A percentile compares a stretch with the other conserved stretches of the same genome.
Evolutionary conservation across 2,888 invertebrate genomes (phyloP).

Genomic region (Apoda limacodes): DNA sequence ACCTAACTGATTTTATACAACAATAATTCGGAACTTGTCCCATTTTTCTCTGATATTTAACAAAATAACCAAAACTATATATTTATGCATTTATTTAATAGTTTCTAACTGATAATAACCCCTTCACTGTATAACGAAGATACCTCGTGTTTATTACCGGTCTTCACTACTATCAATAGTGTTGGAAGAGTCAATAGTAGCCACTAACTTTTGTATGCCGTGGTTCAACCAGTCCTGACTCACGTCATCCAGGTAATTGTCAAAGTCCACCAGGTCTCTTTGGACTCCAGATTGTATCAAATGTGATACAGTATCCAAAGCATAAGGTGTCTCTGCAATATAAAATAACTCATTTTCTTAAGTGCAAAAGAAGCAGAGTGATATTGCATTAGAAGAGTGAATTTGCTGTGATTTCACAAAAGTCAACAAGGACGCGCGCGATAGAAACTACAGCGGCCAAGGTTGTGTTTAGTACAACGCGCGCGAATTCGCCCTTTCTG

Average conservation of each 20-base stretch:
- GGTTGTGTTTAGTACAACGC: too few relatives aligned
- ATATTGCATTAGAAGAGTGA: too few relatives aligned
- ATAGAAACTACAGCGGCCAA: too few relatives aligned
- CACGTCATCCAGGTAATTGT: conserved; percentile 95
- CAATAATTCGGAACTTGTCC: too few relatives aligned
- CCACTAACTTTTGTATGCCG: conserved; percentile 51
- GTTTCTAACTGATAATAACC: background rate
- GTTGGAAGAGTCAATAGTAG: conserved; percentile 39
- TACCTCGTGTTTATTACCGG: conserved; percentile 21
- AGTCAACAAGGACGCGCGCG: too few relatives aligned
- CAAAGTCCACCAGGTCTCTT: conserved; percentile 91
- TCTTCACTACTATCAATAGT: conserved; percentile 24
- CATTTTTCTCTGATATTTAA: too few relatives aligned
- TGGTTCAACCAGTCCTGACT: conserved; percentile 90
- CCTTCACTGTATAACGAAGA: background rate
- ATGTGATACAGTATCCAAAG: conserved; percentile 75
- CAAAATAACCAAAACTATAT: background rate
- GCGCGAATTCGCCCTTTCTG: too few relatives aligned
- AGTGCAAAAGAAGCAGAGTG: too few relatives aligned
- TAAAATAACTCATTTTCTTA: too few relatives aligned
- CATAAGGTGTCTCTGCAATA: conserved; percentile 54
- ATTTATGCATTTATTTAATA: background rate
- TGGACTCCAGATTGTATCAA: conserved; percentile 80
- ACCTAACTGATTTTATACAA: too few relatives aligned
- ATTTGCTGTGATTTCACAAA: too few relatives aligned